Conservation (phyloP, 1,140 invertebrate species). For the Drosophila orosa region DNA sequence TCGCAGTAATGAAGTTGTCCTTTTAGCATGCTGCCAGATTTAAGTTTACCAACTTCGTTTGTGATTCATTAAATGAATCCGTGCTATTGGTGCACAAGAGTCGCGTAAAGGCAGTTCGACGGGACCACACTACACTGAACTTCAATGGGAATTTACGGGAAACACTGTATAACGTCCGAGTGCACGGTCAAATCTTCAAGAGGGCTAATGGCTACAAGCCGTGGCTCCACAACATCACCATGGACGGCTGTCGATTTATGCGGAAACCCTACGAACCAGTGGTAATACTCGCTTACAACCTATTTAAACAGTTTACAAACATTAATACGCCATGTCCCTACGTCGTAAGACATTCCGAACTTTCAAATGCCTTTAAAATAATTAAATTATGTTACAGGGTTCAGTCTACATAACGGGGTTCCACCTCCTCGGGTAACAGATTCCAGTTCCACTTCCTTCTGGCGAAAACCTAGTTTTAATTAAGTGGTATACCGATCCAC, state of each 20-base stretch:
- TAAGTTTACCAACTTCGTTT: constrained; percentile 1
- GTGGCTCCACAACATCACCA: neutral
- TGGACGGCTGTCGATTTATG: neutral
- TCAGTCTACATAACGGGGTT: constrained; percentile 12
- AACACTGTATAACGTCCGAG: neutral
- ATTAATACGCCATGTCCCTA: neutral
- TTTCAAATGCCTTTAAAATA: neutral
- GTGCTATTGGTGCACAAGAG: neutral
- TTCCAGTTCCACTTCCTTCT: constrained; percentile 16
- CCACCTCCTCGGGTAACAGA: constrained; percentile 2
- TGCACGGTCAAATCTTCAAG: constrained; percentile 3
- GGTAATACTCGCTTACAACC: neutral
- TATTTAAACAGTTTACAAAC: neutral
- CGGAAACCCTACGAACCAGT: neutral
- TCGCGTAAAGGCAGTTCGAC: neutral
- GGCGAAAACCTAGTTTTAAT: constrained; percentile 9
- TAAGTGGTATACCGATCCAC: constrained; percentile 9
- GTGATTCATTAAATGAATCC: neutral
- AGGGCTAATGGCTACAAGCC: constrained; percentile 4
- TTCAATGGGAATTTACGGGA: neutral
- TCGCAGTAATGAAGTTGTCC: neutral
- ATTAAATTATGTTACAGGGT: constrained; percentile 5
- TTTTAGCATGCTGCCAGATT: neutral
- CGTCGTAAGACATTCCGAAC: neutral
- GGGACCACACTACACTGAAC: neutral